A percentile compares a stretch with the other conserved stretches of the same genome.
phyloP scores from a whole-genome alignment of 1,140 invertebrate species.

The Aplysia californica region DNA sequence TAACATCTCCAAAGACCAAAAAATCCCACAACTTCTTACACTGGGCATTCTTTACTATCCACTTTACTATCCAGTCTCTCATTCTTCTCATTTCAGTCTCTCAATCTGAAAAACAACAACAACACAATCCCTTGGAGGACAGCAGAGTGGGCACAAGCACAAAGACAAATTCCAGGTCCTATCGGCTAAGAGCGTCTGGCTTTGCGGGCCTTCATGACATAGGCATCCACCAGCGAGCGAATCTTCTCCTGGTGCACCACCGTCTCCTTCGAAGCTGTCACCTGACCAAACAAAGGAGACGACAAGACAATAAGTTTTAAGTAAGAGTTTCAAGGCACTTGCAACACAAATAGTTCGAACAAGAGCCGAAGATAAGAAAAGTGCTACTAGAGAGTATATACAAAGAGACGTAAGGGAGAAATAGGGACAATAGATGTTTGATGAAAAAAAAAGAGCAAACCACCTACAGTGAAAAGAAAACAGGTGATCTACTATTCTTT shows the following conservation, averaged over 20 bases:
- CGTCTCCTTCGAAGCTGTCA: conserved; percentile 25
- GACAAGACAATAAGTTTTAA: background rate
- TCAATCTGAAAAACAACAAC: background rate
- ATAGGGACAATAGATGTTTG: background rate
- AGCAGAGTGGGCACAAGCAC: background rate
- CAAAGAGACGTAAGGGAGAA: background rate
- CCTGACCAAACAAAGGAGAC: background rate
- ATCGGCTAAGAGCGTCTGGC: background rate
- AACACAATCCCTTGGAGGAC: background rate
- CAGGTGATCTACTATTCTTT: too few species aligned
- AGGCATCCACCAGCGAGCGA: conserved; percentile 10
- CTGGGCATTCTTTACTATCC: background rate
- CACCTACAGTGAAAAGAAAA: too few species aligned
- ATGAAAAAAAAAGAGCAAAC: background rate
- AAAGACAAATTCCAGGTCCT: background rate
- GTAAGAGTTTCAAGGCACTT: too few species aligned
- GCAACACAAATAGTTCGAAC: background rate
- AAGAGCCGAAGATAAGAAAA: background rate
- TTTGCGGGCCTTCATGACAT: conserved; percentile 17
- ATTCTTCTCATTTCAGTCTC: too few species aligned
- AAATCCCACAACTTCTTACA: background rate
- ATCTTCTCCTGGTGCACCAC: conserved; percentile 28
- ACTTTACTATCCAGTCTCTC: background rate
- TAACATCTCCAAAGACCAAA: background rate
- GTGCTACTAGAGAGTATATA: background rate